Evolutionary conservation across 2,888 invertebrate genomes (phyloP), one percentile per base, ranked within the genome.

Genomic region (Macaria liturata): DNA sequence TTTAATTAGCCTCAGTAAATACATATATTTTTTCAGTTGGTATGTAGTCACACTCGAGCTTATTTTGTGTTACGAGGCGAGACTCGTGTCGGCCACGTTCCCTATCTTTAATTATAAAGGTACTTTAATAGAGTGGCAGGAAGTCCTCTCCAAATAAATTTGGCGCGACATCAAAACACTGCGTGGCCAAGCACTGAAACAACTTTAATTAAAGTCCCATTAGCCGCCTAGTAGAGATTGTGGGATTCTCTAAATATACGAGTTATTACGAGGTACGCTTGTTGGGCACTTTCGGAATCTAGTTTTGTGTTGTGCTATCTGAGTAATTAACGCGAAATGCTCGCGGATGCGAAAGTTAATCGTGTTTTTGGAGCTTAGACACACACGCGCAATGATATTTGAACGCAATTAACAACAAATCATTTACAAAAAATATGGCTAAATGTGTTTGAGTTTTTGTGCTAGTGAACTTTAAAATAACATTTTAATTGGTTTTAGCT

Each of bases 201-300:
- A 72, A 78, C 54, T 78, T 78, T 72, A 75, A 78, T 77, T 73
- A 78, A 74, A 76, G 65, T 67, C 65, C 62, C 68, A 74, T 74
- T 72, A 72, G 47, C 20, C 37, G 39, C 37, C 51, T 37, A 52
- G 50, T 8, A 3, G 43, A 67, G 70, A 73, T 68, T 68, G 59
- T 54, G 52, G 63, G 67, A 59, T 49, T 65, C 48, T 59, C 54
- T 56, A 49, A 32, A 54, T 49, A 59, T 56, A 61, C 39, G 57
- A 58, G 49, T 20, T 54, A 62, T 67, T 61, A 63, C 59, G 54
- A 49, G 40, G 40, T 54, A 47, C 20, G 51, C 44, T 45, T 46
- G 51, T 51, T 34, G 51, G 45, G 20, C 48, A 44, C 32, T 37
- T 37, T 42, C 42, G 42, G 42, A 30, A 48, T 40, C 8, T 39